These are phyloP conservation scores for Pterobdella sp. DNA, from an alignment of 2,888 invertebrate genomes.

Conservation along the genomic window DNA sequence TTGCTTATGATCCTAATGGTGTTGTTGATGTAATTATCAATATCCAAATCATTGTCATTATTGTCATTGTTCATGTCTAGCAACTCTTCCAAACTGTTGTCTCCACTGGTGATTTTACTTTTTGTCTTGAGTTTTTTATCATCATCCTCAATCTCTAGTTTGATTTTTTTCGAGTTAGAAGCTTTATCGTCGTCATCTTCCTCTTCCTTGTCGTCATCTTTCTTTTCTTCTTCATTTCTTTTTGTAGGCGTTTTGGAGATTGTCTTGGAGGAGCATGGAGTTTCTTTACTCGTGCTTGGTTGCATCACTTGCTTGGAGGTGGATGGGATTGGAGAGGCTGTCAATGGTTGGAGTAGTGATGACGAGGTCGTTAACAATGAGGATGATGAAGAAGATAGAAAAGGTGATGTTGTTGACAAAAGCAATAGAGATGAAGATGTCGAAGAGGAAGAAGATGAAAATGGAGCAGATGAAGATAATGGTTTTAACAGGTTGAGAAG, in stretches of 20 bases:
- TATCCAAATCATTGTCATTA: neutral
- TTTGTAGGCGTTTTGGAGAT: too few species aligned
- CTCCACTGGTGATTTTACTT: neutral
- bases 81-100: neutral
- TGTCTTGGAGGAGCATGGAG: neutral
- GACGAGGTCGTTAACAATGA: too few species aligned
- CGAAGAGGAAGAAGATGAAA: neutral
- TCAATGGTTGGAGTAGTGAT: neutral
- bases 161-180: neutral
- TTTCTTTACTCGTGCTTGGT: neutral
- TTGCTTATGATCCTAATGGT: neutral
- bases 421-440: neutral
- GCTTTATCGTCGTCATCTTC: neutral
- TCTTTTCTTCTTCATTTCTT: too few species aligned
- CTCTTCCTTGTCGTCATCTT: neutral
- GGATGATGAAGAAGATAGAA: neutral
- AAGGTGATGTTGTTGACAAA: neutral
- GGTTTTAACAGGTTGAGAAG: too few species aligned
- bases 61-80: neutral
- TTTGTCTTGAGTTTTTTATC: neutral
- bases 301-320: neutral
- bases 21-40: neutral
- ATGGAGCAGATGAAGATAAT: neutral
- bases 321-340: neutral
- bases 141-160: neutral